These are phyloP conservation scores for honey bee (Apis mellifera) DNA, from an alignment of 1,140 invertebrate species.

Conservation along the genomic window DNA sequence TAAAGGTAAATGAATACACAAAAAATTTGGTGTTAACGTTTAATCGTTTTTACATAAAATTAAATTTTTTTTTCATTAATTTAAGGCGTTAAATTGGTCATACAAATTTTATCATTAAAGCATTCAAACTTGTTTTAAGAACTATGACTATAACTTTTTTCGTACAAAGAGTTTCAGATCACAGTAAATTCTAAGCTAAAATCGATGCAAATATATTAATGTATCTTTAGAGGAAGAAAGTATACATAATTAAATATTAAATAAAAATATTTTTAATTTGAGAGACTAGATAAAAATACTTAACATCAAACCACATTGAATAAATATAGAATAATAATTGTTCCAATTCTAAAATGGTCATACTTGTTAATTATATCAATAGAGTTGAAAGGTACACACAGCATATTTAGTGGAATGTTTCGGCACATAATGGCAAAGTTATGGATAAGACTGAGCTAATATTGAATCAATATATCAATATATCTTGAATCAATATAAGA, in stretches of 20 bases:
- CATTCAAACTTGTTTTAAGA: slow-evolving; percentile 36
- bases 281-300: slow-evolving; percentile 41
- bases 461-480: slow-evolving; percentile 26
- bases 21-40: slow-evolving; percentile 46
- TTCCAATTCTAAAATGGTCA: slow-evolving; percentile 51
- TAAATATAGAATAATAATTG: slow-evolving; percentile 38
- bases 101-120: slow-evolving; percentile 49
- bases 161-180: slow-evolving; percentile 55
- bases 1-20: slow-evolving; percentile 18
- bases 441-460: slow-evolving; percentile 38
- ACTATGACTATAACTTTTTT: slow-evolving; percentile 44
- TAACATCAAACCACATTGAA: slow-evolving; percentile 43
- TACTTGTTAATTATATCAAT: slow-evolving; percentile 47
- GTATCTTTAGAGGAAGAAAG: slow-evolving; percentile 20
- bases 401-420: slow-evolving; percentile 70
- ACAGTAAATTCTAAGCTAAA: slow-evolving; percentile 54
- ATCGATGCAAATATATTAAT: slow-evolving; percentile 52
- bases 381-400: slow-evolving; percentile 68
- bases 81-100: slow-evolving; percentile 53
- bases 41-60: slow-evolving; percentile 58
- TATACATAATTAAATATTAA: slow-evolving; percentile 35
- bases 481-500: slow-evolving; percentile 47
- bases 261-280: slow-evolving; percentile 44
- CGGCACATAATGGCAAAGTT: slow-evolving; percentile 75
- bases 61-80: slow-evolving; percentile 29